Base-by-base conservation (phyloP, 2,888 invertebrate species). In the Eupeodes luniger region DNA sequence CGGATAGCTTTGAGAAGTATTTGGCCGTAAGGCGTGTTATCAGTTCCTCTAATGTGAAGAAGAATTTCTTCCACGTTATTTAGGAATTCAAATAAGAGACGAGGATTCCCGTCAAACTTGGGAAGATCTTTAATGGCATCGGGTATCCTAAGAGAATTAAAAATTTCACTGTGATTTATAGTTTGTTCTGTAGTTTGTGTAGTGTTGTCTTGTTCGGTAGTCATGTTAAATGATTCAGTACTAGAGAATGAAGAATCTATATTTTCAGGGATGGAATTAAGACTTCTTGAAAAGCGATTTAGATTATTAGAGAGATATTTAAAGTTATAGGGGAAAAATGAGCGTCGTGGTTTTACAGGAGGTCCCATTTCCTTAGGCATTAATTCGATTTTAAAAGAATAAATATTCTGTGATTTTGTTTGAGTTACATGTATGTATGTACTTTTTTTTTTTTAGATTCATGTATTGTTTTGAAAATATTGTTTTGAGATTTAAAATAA, bases 1-100 rank as follows among this genome's bases (percentile, higher is more conserved):
- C 86, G 47, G 9, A 86, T 82, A 6, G 79, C 86, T 16, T 79
- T 74, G 5, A 79, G 16, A 4, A 82, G 64, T 6, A 86, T 86
- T 64, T 79, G 79, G 1, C 79, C 82, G 19, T 86, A 81, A 5
- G 81, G 86, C 0, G 67, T 74, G 11, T 62, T 79, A 34, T 84
- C 79, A 4, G 80, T 76, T 53, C 75, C 80, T 61, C 72, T 79
- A 9, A 85, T 85, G 49, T 80, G 47, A 14, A 81, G 80, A 3
- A 85, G 66, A 4, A 85, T 81, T 34, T 86, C 82, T 36, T 83
- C 78, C 19, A 19, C 19, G 2, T 14, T 78, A 11, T 78, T 79
- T 1, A 83, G 66, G 74, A 84, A 84, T 12, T 84, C 84, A 6
- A 51, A 78, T 0, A 84, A 19, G 0, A 84, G 40, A n/a, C 76